These are phyloP conservation scores for Macrosteles quadrilineatus DNA, from an alignment of 1,140 invertebrate genomes.

Conservation along the genomic window DNA sequence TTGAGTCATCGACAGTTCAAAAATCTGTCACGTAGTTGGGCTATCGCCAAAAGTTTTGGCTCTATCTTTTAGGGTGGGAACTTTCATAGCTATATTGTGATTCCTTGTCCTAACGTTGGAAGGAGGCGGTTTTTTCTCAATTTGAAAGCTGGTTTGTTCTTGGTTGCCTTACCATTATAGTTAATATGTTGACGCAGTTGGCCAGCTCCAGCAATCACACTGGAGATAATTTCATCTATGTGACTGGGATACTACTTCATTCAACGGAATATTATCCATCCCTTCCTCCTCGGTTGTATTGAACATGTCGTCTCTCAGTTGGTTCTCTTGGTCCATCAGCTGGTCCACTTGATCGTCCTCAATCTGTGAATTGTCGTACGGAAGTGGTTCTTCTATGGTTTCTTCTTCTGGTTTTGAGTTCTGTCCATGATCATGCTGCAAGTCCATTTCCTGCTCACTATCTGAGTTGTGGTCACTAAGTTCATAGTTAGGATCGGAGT, in stretches of 20 bases:
- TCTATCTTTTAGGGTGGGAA: slow-evolving; percentile 11
- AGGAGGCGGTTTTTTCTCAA: slow-evolving; percentile 3
- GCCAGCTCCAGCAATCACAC: slow-evolving; percentile 25
- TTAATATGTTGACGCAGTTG: background rate
- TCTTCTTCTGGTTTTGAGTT: background rate
- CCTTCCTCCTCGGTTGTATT: slow-evolving; percentile 9
- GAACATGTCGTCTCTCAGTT: slow-evolving; percentile 1
- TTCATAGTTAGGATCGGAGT: background rate
- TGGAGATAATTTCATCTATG: slow-evolving; percentile 38
- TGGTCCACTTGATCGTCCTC: background rate
- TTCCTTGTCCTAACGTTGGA: background rate
- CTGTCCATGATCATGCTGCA: background rate
- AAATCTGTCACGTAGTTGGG: background rate
- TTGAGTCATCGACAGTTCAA: background rate
- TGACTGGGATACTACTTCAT: background rate
- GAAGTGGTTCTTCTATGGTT: background rate
- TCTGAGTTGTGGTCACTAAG: slow-evolving; percentile 17
- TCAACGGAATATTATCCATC: slow-evolving; percentile 15
- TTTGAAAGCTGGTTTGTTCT: slow-evolving; percentile 5
- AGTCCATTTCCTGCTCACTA: background rate
- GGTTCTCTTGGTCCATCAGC: slow-evolving; percentile 10
- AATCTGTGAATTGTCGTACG: background rate
- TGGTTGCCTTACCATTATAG: background rate
- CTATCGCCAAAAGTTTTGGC: background rate
- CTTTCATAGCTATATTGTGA: slow-evolving; percentile 14